These are phyloP conservation scores for Engystomops pustulosus DNA, from an alignment of 2,113 vertebrate species.

Conservation along the genomic window DNA sequence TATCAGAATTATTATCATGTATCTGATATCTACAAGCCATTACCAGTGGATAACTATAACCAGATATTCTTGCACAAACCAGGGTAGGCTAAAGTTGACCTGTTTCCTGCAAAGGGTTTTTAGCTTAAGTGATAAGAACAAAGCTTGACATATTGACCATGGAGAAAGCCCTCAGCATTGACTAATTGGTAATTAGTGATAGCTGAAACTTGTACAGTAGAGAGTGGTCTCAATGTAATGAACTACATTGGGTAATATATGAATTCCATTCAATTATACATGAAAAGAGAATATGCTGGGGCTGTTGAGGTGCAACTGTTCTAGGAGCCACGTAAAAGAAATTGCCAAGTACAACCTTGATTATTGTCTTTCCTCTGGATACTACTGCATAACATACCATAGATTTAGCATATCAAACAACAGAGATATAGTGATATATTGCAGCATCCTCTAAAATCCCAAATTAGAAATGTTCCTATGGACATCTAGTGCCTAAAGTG, in stretches of 20 bases:
- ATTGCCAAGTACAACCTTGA: too few relatives aligned
- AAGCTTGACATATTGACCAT: conserved; percentile 11
- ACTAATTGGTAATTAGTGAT: neutral
- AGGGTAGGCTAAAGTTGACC: neutral
- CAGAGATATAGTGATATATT: too few relatives aligned
- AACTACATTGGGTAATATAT: neutral
- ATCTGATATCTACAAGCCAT: neutral
- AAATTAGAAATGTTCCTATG: too few relatives aligned
- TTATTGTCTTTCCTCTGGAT: too few relatives aligned
- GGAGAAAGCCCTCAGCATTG: neutral
- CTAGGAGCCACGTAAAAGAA: too few relatives aligned
- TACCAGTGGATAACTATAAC: neutral
- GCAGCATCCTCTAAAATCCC: too few relatives aligned
- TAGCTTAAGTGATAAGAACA: neutral
- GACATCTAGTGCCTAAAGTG: too few relatives aligned
- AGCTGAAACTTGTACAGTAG: neutral
- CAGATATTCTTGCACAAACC: neutral
- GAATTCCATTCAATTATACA: neutral
- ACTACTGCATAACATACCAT: too few relatives aligned
- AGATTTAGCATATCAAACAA: too few relatives aligned
- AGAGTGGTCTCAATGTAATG: neutral
- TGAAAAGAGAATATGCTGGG: too few relatives aligned
- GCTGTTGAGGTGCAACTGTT: too few relatives aligned
- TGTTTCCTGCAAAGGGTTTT: neutral
- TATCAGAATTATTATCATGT: neutral